Conservation (phyloP, 2,797 vertebrate species). For the Mormyrops attenuatus region DNA sequence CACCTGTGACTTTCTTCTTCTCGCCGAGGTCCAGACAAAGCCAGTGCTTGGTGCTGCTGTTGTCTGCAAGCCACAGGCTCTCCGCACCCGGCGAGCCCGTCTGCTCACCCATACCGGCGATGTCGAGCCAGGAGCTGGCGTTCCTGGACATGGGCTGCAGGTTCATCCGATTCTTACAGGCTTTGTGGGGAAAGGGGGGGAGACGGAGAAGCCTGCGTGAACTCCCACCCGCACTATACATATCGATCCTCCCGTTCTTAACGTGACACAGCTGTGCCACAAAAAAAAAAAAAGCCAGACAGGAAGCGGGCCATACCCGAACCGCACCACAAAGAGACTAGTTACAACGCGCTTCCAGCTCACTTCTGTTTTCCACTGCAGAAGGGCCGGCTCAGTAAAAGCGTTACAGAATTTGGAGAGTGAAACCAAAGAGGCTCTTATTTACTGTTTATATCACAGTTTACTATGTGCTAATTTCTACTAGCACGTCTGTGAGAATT, state of each 20-base stretch:
- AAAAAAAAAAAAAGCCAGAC: background rate
- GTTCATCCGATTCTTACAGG: conserved; percentile 57
- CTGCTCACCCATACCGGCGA: conserved; percentile 44
- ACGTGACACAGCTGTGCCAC: background rate
- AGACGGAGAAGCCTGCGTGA: background rate
- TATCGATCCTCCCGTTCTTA: background rate
- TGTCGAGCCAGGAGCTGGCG: conserved; percentile 62
- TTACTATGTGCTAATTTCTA: background rate
- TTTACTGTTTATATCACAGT: background rate
- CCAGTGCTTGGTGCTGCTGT: conserved; percentile 54
- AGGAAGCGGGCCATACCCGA: too few species aligned
- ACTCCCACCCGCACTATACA: background rate
- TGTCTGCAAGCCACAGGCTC: conserved; percentile 56
- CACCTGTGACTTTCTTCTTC: conserved; percentile 74
- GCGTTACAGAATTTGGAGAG: background rate
- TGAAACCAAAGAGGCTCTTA: background rate
- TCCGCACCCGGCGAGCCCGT: conserved; percentile 56
- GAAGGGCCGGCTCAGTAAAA: background rate
- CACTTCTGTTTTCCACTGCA: background rate
- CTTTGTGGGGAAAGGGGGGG: conserved; percentile 37
- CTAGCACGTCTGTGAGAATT: background rate
- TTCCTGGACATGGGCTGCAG: conserved; percentile 52
- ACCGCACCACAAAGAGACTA: too few species aligned
- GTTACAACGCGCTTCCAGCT: background rate
- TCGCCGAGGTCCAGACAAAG: conserved; percentile 74